These are phyloP conservation scores for Thamnophis elegans DNA, from an alignment of 2,797 vertebrate genomes.

Conservation along the genomic window DNA sequence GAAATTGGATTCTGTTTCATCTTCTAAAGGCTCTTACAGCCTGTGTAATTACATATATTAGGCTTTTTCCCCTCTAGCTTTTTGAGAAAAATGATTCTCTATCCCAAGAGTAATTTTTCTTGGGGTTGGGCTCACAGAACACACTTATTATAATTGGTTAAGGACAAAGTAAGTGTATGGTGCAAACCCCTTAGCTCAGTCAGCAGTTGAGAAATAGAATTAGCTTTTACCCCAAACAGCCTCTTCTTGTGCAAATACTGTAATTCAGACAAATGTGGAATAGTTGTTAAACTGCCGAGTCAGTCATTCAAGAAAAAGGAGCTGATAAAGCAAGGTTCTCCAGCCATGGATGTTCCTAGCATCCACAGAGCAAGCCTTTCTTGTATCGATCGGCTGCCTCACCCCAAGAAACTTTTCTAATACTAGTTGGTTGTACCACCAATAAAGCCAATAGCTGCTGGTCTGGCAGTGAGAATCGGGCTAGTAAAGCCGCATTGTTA, in stretches of 20 bases:
- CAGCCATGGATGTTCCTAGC: neutral
- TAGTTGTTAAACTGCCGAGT: neutral
- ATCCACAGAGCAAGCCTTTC: neutral
- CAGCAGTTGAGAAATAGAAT: neutral
- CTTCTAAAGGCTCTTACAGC: neutral
- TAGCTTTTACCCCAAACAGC: neutral
- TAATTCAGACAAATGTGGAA: neutral
- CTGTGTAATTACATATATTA: neutral
- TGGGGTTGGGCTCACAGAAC: neutral
- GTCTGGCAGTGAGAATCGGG: neutral
- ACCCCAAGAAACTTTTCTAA: neutral
- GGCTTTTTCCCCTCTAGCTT: neutral
- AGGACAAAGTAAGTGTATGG: neutral
- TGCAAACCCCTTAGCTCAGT: neutral
- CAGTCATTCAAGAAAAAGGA: neutral
- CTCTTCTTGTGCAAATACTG: neutral
- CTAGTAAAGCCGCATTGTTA: neutral
- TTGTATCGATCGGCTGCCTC: neutral
- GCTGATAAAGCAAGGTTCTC: neutral
- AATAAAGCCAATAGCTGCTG: neutral
- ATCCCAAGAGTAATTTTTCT: neutral
- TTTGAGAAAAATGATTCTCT: neutral
- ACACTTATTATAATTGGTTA: neutral
- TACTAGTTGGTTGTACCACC: neutral
- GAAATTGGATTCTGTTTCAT: neutral